phyloP scores from a whole-genome alignment of 2,113 vertebrate genomes.

The Aptenodytes forsteri region DNA sequence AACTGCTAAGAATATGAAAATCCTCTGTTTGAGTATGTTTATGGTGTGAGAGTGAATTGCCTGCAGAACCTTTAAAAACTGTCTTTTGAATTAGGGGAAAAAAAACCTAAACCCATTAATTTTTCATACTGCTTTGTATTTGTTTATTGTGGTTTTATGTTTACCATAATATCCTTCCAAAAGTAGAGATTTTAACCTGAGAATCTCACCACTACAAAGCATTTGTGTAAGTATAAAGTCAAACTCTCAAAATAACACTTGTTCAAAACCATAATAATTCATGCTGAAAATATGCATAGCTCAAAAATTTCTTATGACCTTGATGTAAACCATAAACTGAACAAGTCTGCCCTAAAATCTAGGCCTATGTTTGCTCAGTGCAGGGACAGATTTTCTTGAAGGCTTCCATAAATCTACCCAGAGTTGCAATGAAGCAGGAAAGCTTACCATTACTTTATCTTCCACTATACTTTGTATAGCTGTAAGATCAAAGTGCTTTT shows the following conservation, averaged over 20 bases:
- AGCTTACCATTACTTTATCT: not conserved
- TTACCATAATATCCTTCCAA: not conserved
- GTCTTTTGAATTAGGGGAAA: not conserved
- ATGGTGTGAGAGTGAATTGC: not conserved
- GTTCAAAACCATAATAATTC: not conserved
- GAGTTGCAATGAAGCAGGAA: not conserved
- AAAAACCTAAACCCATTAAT: not conserved
- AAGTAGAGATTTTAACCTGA: constrained; percentile 24
- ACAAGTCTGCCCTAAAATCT: not conserved
- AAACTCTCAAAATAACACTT: constrained; percentile 8
- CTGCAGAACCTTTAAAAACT: not conserved
- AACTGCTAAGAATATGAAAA: not conserved
- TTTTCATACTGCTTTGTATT: constrained; percentile 11
- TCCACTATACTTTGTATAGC: not conserved
- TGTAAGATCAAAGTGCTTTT: not conserved
- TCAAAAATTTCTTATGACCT: not conserved
- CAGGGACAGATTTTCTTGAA: not conserved
- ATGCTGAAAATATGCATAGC: not conserved
- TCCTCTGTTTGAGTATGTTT: not conserved
- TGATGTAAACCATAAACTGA: not conserved
- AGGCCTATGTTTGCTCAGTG: not conserved
- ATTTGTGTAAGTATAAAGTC: not conserved
- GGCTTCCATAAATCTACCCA: not conserved
- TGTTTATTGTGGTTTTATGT: not conserved
- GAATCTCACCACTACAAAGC: not conserved